Conservation (phyloP, 2,113 vertebrate species). For the Nothoprocta pentlandii region DNA sequence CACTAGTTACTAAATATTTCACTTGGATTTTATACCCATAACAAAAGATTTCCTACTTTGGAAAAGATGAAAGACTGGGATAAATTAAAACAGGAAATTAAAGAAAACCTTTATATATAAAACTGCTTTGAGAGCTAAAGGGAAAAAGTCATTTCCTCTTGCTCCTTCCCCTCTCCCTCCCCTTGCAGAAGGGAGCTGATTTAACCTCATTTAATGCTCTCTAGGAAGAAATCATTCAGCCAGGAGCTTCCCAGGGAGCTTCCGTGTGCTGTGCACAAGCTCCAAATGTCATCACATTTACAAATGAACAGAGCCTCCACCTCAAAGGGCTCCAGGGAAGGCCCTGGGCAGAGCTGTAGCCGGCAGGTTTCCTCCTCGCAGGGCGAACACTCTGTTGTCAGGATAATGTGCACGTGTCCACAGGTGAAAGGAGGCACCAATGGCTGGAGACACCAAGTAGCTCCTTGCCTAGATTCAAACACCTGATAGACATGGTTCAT, state of each 20-base stretch:
- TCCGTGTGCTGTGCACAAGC: constrained; percentile 68
- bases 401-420: constrained; percentile 34
- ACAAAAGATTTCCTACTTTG: neutral
- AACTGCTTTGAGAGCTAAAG: neutral
- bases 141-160: neutral
- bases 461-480: neutral
- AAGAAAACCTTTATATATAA: neutral
- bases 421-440: neutral
- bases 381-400: constrained; percentile 4
- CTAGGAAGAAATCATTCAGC: constrained; percentile 74
- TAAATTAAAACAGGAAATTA: neutral
- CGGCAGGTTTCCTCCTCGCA: constrained; percentile 8
- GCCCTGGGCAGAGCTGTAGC: constrained; percentile 1
- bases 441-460: neutral
- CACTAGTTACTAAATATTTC: neutral
- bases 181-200: constrained; percentile 48
- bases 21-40: neutral
- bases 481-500: neutral
- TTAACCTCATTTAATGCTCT: constrained; percentile 76
- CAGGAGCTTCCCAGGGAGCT: constrained; percentile 68
- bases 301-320: constrained; percentile 71
- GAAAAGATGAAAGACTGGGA: neutral
- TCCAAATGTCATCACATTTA: constrained; percentile 79
- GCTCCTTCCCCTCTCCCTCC: neutral
- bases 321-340: constrained; percentile 52